A percentile compares a stretch with the other conserved stretches of the same genome.
phyloP scores from a whole-genome alignment of 1,140 invertebrate species.

The Trypoxylus dichotomus region DNA sequence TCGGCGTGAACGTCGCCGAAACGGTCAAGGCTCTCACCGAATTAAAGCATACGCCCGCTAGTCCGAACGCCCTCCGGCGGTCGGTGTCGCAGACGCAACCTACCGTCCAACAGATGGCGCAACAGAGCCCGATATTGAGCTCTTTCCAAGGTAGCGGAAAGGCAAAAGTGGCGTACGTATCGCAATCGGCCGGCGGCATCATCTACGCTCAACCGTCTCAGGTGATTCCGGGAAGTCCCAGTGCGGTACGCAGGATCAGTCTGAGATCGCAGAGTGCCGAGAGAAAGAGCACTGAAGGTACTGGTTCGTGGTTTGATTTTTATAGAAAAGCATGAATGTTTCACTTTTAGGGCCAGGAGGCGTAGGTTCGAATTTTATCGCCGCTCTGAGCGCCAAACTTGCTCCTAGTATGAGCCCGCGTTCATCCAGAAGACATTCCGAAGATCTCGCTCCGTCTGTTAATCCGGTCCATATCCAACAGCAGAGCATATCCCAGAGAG shows the following conservation, averaged over 20 bases:
- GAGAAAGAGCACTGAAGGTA: constrained; percentile 55
- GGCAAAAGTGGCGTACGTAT: constrained; percentile 54
- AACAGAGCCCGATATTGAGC: constrained; percentile 52
- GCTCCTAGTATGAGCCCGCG: constrained; percentile 62
- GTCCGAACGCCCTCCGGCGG: constrained; percentile 74
- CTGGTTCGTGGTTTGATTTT: too few relatives aligned
- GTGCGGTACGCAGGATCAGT: constrained; percentile 53
- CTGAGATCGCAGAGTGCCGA: constrained; percentile 61
- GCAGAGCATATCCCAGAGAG: constrained; percentile 44
- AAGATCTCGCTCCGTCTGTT: constrained; percentile 48
- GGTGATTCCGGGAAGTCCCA: constrained; percentile 56
- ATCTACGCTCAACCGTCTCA: constrained; percentile 60
- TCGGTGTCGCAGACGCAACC: constrained; percentile 48
- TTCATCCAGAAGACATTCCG: constrained; percentile 51
- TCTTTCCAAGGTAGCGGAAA: constrained; percentile 56
- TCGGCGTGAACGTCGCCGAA: constrained; percentile 73
- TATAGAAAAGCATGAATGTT: not conserved
- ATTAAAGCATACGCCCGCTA: constrained; percentile 82
- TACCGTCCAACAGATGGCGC: constrained; percentile 45
- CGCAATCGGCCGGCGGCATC: constrained; percentile 48
- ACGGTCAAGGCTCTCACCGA: constrained; percentile 84
- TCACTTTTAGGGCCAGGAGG: constrained; percentile 53
- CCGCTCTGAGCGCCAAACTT: constrained; percentile 71
- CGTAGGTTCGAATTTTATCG: constrained; percentile 67
- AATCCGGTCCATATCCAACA: constrained; percentile 46